phyloP scores from a whole-genome alignment of 2,113 vertebrate genomes.

The Phylloscopus trochiloides region DNA sequence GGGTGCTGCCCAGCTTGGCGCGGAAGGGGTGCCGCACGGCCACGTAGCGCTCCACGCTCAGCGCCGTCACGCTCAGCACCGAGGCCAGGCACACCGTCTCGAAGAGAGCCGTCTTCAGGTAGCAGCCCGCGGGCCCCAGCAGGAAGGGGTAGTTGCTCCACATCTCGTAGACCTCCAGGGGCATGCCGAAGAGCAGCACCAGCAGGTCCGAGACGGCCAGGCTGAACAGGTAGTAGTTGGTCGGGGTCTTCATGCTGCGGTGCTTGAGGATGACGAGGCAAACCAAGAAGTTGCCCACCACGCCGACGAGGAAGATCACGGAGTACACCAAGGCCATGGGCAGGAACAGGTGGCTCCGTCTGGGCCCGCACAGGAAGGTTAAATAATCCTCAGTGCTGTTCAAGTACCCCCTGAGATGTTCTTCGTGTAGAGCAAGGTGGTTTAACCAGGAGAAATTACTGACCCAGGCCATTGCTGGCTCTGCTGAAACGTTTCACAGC shows the following conservation, averaged over 20 bases:
- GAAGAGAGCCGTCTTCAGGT: conserved; percentile 90
- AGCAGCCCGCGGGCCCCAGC: conserved; percentile 84
- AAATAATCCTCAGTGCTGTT: conserved; percentile 79
- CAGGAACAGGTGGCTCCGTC: conserved; percentile 69
- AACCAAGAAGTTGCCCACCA: conserved; percentile 86
- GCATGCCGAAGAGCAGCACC: conserved; percentile 90
- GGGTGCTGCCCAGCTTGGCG: too few relatives aligned
- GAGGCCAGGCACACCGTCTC: conserved; percentile 93
- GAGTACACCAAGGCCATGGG: conserved; percentile 72
- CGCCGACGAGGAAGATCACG: conserved; percentile 85
- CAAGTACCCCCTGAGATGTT: conserved; percentile 35
- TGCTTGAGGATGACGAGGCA: conserved; percentile 89
- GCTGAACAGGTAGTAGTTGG: conserved; percentile 95
- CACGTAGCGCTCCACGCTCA: conserved; percentile 90
- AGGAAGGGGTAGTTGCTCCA: conserved; percentile 96
- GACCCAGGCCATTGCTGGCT: conserved; percentile 39
- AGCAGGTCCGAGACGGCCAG: conserved; percentile 90
- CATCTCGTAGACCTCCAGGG: conserved; percentile 92
- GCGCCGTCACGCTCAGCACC: conserved; percentile 87
- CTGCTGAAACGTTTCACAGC: background rate
- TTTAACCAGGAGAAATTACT: conserved; percentile 56
- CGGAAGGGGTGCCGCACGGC: conserved; percentile 87
- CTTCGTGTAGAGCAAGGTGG: conserved; percentile 13
- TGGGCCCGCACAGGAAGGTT: conserved; percentile 72
- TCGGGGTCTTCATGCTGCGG: conserved; percentile 89